A percentile compares a stretch with the other conserved stretches of the same genome.
phyloP scores from a whole-genome alignment of 2,113 vertebrate genomes.

The Syrmaticus mikado region DNA sequence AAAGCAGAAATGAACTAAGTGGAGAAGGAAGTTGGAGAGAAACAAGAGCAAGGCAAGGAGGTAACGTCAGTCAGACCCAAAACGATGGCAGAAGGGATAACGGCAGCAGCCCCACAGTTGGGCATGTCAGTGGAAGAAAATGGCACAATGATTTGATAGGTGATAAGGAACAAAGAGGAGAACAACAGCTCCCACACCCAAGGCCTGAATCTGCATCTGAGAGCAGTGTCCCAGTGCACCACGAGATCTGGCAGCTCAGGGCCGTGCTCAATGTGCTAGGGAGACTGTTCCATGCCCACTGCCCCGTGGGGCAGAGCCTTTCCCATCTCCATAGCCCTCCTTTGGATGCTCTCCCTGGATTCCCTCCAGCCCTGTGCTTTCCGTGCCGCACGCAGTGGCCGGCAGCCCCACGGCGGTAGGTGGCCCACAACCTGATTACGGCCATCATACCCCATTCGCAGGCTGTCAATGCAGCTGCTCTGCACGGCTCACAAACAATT shows the following conservation, averaged over 20 bases:
- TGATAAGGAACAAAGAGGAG: neutral
- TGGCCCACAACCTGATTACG: constrained; percentile 44
- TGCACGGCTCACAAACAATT: constrained; percentile 67
- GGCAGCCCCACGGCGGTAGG: neutral
- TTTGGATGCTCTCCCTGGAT: neutral
- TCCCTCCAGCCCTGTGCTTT: neutral
- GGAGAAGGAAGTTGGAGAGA: neutral
- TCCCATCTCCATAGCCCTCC: neutral
- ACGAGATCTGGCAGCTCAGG: neutral
- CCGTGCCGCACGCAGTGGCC: neutral
- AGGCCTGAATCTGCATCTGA: too few relatives aligned
- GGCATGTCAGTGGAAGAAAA: neutral
- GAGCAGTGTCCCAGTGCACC: too few relatives aligned
- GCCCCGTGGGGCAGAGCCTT: too few relatives aligned
- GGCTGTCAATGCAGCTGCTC: constrained; percentile 60
- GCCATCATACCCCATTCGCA: constrained; percentile 69
- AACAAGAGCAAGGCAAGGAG: neutral
- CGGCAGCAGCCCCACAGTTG: neutral
- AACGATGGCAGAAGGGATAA: neutral
- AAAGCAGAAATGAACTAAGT: neutral
- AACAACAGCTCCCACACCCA: rapidly evolving
- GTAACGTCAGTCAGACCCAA: neutral
- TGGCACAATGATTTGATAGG: rapidly evolving
- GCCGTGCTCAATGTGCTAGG: neutral
- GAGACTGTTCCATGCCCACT: too few relatives aligned